Conservation (phyloP, 1,140 invertebrate species). For the Pseudomyrmex concolor region DNA sequence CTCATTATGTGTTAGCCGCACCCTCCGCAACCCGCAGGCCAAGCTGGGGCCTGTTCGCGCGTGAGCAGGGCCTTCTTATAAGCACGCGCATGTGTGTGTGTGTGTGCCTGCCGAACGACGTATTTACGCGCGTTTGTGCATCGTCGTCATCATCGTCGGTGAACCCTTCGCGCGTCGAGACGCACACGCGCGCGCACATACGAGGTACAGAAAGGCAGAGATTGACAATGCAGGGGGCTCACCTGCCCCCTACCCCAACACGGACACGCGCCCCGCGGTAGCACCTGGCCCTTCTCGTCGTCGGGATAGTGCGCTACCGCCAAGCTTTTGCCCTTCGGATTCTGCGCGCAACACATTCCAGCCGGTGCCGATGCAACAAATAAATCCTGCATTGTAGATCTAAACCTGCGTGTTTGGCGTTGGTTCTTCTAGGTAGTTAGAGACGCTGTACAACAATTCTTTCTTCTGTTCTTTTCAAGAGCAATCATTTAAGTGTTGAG, state of each 20-base stretch:
- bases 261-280: slow-evolving; percentile 82
- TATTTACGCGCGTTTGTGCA: slow-evolving; percentile 19
- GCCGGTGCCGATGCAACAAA: slow-evolving; percentile 62
- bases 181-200: slow-evolving; percentile 63
- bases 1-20: slow-evolving; percentile 77
- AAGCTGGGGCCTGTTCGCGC: slow-evolving; percentile 46
- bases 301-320: slow-evolving; percentile 57
- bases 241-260: slow-evolving; percentile 83
- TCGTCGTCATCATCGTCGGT: slow-evolving; percentile 38
- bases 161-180: slow-evolving; percentile 68
- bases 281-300: slow-evolving; percentile 82
- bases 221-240: slow-evolving; percentile 85
- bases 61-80: slow-evolving; percentile 26
- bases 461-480: slow-evolving; percentile 19
- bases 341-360: slow-evolving; percentile 41
- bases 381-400: slow-evolving; percentile 53
- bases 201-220: slow-evolving; percentile 82
- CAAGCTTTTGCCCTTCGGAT: slow-evolving; percentile 44
- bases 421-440: slow-evolving; percentile 21
- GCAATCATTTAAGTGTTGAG: slow-evolving; percentile 2
- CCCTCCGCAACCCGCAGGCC: slow-evolving; percentile 58
- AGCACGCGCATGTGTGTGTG: neutral
- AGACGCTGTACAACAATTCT: slow-evolving; percentile 14
- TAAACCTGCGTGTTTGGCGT: slow-evolving; percentile 32
- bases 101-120: neutral